These are phyloP conservation scores for Drosophila saltans DNA, from an alignment of 1,140 invertebrate genomes.

Conservation along the genomic window DNA sequence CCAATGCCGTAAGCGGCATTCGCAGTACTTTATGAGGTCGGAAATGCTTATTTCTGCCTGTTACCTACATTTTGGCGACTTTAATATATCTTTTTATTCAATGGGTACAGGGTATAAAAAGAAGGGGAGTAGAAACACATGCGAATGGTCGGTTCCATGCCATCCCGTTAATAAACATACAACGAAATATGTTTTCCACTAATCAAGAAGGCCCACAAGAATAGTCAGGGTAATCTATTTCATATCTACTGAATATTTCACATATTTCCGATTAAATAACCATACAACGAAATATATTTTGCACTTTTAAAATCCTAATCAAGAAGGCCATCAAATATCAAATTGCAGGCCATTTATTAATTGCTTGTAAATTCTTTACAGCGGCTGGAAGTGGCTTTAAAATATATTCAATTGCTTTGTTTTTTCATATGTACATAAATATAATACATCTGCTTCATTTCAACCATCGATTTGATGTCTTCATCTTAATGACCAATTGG, in stretches of 20 bases:
- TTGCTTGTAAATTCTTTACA: background rate
- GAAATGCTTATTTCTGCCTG: too few relatives aligned
- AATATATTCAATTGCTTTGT: constrained; percentile 23
- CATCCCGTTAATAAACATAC: too few relatives aligned
- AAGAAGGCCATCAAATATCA: background rate
- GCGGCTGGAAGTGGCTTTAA: constrained; percentile 10
- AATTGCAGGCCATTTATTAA: background rate
- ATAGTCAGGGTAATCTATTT: too few relatives aligned
- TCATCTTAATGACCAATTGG: background rate
- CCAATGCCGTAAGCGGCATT: too few relatives aligned
- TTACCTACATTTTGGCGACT: too few relatives aligned
- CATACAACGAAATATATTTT: background rate
- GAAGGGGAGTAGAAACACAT: constrained; percentile 36
- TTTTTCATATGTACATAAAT: background rate
- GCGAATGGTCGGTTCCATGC: background rate
- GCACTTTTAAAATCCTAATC: background rate
- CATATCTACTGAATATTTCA: too few relatives aligned
- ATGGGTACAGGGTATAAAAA: too few relatives aligned
- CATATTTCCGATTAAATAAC: background rate
- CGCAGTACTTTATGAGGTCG: too few relatives aligned
- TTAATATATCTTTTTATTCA: too few relatives aligned
- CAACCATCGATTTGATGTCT: background rate
- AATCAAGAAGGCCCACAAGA: too few relatives aligned
- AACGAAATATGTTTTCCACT: too few relatives aligned
- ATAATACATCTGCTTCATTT: constrained; percentile 25